A percentile compares a stretch with the other conserved stretches of the same genome.
phyloP scores from a whole-genome alignment of 2,888 invertebrate species.

The Cenopis cana region DNA sequence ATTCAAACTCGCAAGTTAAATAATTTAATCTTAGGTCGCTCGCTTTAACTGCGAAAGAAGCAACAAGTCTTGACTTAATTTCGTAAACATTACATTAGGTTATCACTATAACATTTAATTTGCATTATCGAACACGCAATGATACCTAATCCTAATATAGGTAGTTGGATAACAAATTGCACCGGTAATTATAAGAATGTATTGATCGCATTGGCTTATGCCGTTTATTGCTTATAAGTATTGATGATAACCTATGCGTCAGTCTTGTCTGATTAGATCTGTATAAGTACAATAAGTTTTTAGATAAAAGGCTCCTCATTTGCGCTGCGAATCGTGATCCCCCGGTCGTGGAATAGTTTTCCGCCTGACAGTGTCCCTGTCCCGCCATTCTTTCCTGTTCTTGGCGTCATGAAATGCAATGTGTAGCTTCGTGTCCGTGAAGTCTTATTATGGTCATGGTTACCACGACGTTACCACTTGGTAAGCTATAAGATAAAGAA shows the following conservation, averaged over 20 bases:
- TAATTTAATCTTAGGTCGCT: slow-evolving; percentile 63
- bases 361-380: not conserved
- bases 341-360: not conserved
- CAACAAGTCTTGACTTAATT: slow-evolving; percentile 27
- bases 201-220: slow-evolving; percentile 44
- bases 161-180: slow-evolving; percentile 39
- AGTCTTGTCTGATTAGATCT: slow-evolving; percentile 27
- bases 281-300: slow-evolving; percentile 18
- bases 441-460: too few species aligned
- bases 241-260: slow-evolving; percentile 20
- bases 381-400: not conserved
- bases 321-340: not conserved
- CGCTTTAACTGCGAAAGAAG: slow-evolving; percentile 33
- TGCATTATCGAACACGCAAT: slow-evolving; percentile 48
- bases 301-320: not conserved
- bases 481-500: too few species aligned
- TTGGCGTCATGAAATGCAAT: not conserved
- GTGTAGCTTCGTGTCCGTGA: not conserved
- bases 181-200: slow-evolving; percentile 39
- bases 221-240: slow-evolving; percentile 37
- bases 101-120: slow-evolving; percentile 43
- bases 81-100: slow-evolving; percentile 17
- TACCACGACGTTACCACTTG: too few species aligned
- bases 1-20: slow-evolving; percentile 60
- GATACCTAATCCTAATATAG: too few species aligned